Conservation (phyloP, 2,797 vertebrate species). For the Choloepus didactylus region DNA sequence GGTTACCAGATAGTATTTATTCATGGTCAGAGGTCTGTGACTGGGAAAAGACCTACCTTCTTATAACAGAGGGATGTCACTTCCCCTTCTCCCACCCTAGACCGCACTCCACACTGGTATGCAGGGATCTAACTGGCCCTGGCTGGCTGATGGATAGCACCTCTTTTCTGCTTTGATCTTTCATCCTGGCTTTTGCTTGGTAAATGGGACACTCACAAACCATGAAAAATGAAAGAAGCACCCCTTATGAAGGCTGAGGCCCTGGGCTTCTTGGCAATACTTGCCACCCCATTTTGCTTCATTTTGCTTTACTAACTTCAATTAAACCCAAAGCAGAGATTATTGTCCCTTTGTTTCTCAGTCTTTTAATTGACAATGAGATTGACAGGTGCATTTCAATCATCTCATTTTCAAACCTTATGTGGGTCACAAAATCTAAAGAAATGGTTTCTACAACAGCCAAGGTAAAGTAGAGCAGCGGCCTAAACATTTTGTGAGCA, state of each 20-base stretch:
- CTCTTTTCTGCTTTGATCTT: background rate
- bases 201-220: background rate
- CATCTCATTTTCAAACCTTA: background rate
- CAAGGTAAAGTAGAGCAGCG: background rate
- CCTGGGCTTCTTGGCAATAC: background rate
- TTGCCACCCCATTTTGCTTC: background rate
- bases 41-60: background rate
- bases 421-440: background rate
- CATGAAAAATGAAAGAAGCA: background rate
- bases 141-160: background rate
- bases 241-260: background rate
- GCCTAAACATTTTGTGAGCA: background rate
- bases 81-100: background rate
- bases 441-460: constrained; percentile 3
- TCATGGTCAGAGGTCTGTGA: background rate
- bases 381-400: background rate
- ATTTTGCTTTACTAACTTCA: constrained; percentile 19
- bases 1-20: background rate
- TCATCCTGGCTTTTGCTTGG: background rate
- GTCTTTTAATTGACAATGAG: background rate
- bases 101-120: too few relatives aligned
- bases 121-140: background rate
- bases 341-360: background rate
- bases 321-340: constrained; percentile 14
- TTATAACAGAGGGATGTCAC: background rate